phyloP scores from a whole-genome alignment of 2,797 vertebrate species.

The Gallinago stenura region DNA sequence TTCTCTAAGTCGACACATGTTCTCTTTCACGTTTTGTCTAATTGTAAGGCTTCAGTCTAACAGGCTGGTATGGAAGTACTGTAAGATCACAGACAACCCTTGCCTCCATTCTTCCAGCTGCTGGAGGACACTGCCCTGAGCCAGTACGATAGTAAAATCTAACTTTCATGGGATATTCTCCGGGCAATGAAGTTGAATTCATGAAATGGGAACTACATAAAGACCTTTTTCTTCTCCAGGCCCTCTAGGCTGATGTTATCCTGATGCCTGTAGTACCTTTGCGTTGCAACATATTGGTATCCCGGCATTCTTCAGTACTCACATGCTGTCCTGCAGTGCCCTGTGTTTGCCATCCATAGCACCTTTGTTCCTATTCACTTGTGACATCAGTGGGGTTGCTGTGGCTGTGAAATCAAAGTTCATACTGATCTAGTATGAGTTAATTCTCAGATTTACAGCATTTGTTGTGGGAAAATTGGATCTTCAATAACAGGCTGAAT shows the following conservation, averaged over 20 bases:
- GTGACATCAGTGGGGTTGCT: not conserved
- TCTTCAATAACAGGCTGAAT: not conserved
- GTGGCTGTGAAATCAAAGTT: not conserved
- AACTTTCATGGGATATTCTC: not conserved
- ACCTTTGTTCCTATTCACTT: not conserved
- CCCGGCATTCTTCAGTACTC: not conserved
- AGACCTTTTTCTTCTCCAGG: not conserved
- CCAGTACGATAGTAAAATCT: not conserved
- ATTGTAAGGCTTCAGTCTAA: not conserved
- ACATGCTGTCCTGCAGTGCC: not conserved
- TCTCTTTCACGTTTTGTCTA: not conserved
- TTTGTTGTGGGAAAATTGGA: not conserved
- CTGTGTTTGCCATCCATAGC: not conserved
- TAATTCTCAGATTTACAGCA: not conserved
- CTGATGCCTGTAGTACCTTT: not conserved
- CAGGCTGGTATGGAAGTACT: not conserved
- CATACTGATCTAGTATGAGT: not conserved
- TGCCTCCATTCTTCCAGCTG: not conserved
- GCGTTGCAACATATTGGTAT: not conserved
- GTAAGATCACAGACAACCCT: not conserved
- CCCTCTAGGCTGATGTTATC: not conserved
- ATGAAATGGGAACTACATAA: not conserved
- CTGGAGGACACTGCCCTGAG: not conserved
- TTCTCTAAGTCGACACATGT: not conserved
- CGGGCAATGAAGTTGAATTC: not conserved